A percentile compares a stretch with the other conserved stretches of the same genome.
Evolutionary conservation across 1,140 invertebrate genomes (phyloP).

Genomic region (Drosophila dunni): DNA sequence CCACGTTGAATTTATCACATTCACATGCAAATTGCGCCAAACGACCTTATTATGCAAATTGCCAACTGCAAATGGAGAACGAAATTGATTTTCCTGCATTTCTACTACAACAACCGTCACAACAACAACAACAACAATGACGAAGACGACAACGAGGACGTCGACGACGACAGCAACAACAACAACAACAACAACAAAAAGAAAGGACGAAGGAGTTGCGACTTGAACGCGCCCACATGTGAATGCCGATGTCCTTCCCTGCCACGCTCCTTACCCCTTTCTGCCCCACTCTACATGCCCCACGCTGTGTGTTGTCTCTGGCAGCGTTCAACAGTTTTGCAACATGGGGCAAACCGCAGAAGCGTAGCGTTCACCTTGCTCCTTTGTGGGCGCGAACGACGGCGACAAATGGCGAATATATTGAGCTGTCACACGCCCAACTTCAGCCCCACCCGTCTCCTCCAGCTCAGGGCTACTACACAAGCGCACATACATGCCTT

Average conservation of each 20-base stretch:
- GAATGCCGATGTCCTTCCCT: constrained; percentile 24
- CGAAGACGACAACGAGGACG: constrained; percentile 5
- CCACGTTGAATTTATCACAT: constrained; percentile 84
- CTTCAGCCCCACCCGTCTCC: background rate
- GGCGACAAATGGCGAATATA: constrained; percentile 84
- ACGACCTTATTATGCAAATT: constrained; percentile 85
- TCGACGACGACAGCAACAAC: constrained; percentile 19
- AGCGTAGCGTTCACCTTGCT: constrained; percentile 28
- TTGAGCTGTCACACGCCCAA: constrained; percentile 78
- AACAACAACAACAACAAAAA: constrained; percentile 16
- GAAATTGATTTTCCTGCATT: constrained; percentile 84
- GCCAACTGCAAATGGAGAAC: constrained; percentile 84
- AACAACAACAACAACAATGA: constrained; percentile 11
- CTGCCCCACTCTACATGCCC: background rate
- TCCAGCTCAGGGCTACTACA: constrained; percentile 27
- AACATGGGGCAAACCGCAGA: constrained; percentile 52
- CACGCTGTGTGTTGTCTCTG: constrained; percentile 43
- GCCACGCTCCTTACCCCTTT: background rate
- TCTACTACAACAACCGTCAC: constrained; percentile 50
- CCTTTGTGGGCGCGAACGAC: constrained; percentile 45
- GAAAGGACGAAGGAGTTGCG: constrained; percentile 32
- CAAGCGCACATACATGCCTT: constrained; percentile 31
- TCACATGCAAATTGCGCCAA: constrained; percentile 85
- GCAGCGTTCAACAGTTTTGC: constrained; percentile 78
- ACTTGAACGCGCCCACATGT: constrained; percentile 32